These are phyloP conservation scores for Zoanthus gigantus DNA, from an alignment of 92 coral and sea anemone genomes.

Conservation along the genomic window DNA sequence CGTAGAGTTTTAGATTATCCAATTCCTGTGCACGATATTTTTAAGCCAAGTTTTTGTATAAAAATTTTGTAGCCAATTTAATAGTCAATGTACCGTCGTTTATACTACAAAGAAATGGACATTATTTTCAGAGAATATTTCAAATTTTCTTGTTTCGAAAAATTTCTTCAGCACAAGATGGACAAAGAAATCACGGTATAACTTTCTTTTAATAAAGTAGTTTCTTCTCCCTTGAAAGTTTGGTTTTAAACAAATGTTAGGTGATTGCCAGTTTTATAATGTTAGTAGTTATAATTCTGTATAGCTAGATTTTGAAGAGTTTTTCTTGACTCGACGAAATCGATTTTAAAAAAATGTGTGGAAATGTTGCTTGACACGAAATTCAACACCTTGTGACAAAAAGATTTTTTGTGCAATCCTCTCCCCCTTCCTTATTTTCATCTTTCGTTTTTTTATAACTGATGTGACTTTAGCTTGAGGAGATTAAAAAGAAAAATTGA, in stretches of 20 bases:
- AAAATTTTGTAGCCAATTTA: neutral
- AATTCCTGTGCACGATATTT: neutral
- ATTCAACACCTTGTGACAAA: neutral
- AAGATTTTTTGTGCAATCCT: neutral
- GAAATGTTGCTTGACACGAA: neutral
- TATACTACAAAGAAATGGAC: neutral
- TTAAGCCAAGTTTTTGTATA: neutral
- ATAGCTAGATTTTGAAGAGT: conserved; percentile 10
- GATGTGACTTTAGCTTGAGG: neutral
- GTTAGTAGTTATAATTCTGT: conserved; percentile 3
- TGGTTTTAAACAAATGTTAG: neutral
- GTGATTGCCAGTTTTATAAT: neutral
- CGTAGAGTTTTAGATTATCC: neutral
- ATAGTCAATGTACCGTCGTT: neutral
- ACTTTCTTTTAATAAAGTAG: no score
- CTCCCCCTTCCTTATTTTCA: neutral
- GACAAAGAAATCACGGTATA: no score
- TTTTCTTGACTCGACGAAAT: conserved; percentile 12
- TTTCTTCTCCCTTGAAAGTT: no score
- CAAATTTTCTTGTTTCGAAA: neutral
- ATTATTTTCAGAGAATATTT: neutral
- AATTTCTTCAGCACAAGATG: neutral
- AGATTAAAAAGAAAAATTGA: neutral
- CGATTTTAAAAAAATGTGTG: conserved; percentile 20
- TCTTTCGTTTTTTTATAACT: conserved; percentile 22